phyloP scores from a whole-genome alignment of 2,888 invertebrate genomes.

The Temnothorax rugatulus region DNA sequence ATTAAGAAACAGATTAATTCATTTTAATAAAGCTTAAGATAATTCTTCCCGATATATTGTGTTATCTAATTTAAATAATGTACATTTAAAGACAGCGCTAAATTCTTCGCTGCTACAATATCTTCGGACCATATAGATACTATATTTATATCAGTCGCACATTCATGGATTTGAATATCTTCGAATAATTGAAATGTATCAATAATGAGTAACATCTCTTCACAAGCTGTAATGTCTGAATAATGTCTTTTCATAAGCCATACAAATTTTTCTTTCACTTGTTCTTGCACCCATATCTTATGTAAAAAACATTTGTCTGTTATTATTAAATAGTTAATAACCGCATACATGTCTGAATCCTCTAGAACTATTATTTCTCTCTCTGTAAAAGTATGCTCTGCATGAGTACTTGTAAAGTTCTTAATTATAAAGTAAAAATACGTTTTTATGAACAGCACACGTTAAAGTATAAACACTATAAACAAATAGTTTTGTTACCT shows the following conservation, averaged over 20 bases:
- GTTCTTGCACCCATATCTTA: conserved; percentile 21
- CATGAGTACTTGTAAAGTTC: not conserved
- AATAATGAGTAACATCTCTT: not conserved
- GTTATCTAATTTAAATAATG: not conserved
- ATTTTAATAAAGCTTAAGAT: not conserved
- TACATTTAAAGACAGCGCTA: conserved; percentile 23
- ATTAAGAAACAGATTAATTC: not conserved
- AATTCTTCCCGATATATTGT: not conserved
- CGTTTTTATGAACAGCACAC: not conserved
- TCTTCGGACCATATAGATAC: conserved; percentile 28
- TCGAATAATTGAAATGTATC: not conserved
- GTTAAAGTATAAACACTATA: not conserved
- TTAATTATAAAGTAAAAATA: not conserved
- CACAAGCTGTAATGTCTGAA: no score
- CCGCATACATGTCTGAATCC: conserved; percentile 4
- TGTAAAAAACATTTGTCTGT: not conserved
- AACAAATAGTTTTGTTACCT: conserved; percentile 1
- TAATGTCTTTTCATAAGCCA: not conserved
- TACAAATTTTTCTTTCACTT: not conserved
- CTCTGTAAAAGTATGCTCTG: not conserved
- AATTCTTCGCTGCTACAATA: conserved; percentile 7
- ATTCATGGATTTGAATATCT: not conserved
- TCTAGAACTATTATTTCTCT: conserved; percentile 3
- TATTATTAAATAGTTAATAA: not conserved
- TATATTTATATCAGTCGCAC: no score